Evolutionary conservation across 2,113 vertebrate genomes (phyloP).

Genomic region (Lanius collurio): DNA sequence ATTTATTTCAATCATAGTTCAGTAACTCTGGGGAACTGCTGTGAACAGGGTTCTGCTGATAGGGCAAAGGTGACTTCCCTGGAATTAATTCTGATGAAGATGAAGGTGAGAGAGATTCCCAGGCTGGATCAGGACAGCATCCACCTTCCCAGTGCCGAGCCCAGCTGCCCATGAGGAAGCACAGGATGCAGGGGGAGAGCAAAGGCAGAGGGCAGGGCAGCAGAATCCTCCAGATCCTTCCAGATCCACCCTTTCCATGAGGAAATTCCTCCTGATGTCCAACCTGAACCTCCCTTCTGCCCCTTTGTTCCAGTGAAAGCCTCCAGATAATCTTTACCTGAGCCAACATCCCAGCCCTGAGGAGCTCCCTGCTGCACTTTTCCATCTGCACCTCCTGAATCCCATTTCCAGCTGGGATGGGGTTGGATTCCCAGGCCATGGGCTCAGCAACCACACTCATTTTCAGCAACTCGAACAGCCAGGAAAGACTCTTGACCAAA

Average conservation of each 20-base stretch:
- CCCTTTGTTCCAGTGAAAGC: not conserved
- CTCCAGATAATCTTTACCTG: not conserved
- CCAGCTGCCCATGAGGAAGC: not conserved
- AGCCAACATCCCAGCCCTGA: not conserved
- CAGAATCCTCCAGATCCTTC: not conserved
- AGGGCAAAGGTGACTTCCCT: not conserved
- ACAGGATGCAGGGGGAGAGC: not conserved
- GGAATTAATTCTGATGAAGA: not conserved
- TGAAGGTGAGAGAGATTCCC: not conserved
- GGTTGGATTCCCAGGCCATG: not conserved
- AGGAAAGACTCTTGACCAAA: constrained; percentile 50
- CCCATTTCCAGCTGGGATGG: not conserved
- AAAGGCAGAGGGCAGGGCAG: not conserved
- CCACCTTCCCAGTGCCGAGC: not conserved
- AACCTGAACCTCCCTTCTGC: not conserved
- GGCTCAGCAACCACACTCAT: not conserved
- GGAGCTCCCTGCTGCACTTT: not conserved
- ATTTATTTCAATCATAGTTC: not conserved
- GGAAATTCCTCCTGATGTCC: not conserved
- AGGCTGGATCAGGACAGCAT: not conserved
- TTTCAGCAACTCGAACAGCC: constrained; percentile 21
- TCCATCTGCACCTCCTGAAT: not conserved
- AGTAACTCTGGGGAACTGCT: not conserved
- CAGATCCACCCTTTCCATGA: not conserved
- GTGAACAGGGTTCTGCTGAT: not conserved